These are phyloP conservation scores for Dolichallabes microphthalmus DNA, from an alignment of 2,113 vertebrate species.

Conservation along the genomic window DNA sequence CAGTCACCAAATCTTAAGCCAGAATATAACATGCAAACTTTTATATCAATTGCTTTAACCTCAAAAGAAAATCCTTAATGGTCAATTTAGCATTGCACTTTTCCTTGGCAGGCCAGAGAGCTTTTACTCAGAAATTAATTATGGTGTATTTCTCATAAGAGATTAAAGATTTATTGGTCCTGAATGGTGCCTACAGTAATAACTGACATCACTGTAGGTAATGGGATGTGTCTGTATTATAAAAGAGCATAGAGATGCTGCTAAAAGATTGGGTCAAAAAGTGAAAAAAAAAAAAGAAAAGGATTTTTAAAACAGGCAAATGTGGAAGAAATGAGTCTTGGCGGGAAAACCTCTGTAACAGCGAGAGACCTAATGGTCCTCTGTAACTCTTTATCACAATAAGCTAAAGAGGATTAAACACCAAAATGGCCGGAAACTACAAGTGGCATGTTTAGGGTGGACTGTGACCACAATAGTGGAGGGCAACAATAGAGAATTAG, in stretches of 20 bases:
- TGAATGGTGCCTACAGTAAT: constrained; percentile 27
- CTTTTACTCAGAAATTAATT: constrained; percentile 7
- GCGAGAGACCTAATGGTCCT: too few relatives aligned
- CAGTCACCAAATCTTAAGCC: constrained; percentile 3
- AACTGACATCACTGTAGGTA: constrained; percentile 43
- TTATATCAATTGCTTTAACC: background rate
- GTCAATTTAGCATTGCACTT: constrained; percentile 11
- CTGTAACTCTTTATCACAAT: too few relatives aligned
- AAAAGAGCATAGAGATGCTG: constrained; percentile 18
- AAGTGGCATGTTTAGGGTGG: too few relatives aligned
- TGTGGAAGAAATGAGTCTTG: background rate
- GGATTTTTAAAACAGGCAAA: background rate
- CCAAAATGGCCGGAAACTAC: too few relatives aligned
- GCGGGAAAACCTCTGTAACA: background rate
- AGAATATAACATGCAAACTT: background rate
- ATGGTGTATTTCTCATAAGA: constrained; percentile 14
- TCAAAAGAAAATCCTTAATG: constrained; percentile 22
- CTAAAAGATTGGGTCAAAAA: constrained; percentile 2
- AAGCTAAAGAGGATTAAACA: too few relatives aligned
- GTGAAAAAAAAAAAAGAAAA: background rate
- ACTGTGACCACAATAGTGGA: too few relatives aligned
- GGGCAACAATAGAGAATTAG: too few relatives aligned
- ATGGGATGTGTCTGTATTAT: constrained; percentile 26
- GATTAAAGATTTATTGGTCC: constrained; percentile 29
- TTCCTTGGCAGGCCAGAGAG: constrained; percentile 27